These are phyloP conservation scores for Megaceryle alcyon DNA, from an alignment of 2,797 vertebrate species.

Conservation along the genomic window DNA sequence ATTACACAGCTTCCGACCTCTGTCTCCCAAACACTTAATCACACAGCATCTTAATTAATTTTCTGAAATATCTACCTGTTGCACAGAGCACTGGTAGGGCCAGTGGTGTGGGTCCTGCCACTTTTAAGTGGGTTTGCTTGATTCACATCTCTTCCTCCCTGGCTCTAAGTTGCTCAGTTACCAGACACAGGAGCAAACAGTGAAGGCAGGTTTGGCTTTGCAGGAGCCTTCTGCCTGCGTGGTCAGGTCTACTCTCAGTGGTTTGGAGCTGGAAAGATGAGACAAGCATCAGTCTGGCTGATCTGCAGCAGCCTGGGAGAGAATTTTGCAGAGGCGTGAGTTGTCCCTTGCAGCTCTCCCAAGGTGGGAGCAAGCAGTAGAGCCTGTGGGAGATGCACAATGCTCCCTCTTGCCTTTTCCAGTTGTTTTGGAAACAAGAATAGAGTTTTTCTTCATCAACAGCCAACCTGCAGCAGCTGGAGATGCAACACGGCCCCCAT, in stretches of 20 bases:
- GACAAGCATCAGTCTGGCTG: background rate
- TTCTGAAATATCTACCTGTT: rapidly evolving
- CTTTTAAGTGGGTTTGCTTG: background rate
- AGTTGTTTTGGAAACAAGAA: rapidly evolving
- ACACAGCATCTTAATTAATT: background rate
- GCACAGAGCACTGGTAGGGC: background rate
- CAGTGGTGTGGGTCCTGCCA: rapidly evolving
- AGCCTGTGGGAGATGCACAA: background rate
- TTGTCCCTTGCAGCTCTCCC: background rate
- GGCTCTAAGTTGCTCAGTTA: background rate
- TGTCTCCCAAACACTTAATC: background rate
- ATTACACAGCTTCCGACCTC: rapidly evolving
- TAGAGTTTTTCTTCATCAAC: background rate
- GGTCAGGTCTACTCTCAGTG: background rate
- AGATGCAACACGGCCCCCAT: rapidly evolving
- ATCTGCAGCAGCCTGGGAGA: background rate
- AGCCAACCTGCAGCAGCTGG: rapidly evolving
- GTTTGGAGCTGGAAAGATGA: background rate
- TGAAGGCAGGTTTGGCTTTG: background rate
- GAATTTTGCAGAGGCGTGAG: background rate
- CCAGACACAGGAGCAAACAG: background rate
- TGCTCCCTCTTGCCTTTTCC: background rate
- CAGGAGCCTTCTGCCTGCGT: background rate
- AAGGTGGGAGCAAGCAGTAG: rapidly evolving
- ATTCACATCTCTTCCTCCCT: background rate